Evolutionary conservation across 37 sponge, comb jelly and placozoan genomes (phyloP), one percentile per base, ranked within the genome.

Genomic region (Theonella swinhoei): DNA sequence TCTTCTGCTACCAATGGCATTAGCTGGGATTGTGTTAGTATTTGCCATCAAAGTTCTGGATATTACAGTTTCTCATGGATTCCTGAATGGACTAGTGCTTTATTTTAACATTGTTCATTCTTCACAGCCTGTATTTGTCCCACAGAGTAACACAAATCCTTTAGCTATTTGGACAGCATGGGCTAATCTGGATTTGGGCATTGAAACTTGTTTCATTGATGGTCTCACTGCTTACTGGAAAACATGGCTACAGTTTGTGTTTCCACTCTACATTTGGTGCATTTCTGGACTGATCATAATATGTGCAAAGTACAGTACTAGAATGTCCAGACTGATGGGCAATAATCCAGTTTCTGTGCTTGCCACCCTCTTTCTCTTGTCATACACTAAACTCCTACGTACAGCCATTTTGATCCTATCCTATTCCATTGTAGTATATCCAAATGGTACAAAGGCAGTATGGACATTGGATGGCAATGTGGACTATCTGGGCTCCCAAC

Each of bases 141-240:
- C 75, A 30, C 43, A 36, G 3, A 28, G 47, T 23, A 43, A 24
- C 58, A 74, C 2, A 2, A 74, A n/a, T 42, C 28, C 28, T 20
- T 3, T 74, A 3, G 24, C 75, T n/a, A 35, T 35, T 7, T 7
- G 5, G 7, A 33, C 32, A 34, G 36, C 76, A 11, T 54, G 60
- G 62, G n/a, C 41, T 17, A 76, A 76, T 43, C 62, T 76, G n/a
- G 76, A 76, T 43, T 43, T 76, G 1, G 76, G 76, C 19, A 17
- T 78, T 0, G 4, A 63, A 1, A 33, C n/a, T 3, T 78, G 79
- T 38, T 63, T 78, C 40, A 59, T 30, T 41, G 66, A 78, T 78
- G 79, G 79, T n/a, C 4, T 78, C 62, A 35, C 59, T 23, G 25
- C 36, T 39, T 78, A 37, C 28, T 31, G 20, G 19, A 78, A 78